Base-by-base conservation (phyloP, 2,113 vertebrate species). In the Pluvialis apricaria region DNA sequence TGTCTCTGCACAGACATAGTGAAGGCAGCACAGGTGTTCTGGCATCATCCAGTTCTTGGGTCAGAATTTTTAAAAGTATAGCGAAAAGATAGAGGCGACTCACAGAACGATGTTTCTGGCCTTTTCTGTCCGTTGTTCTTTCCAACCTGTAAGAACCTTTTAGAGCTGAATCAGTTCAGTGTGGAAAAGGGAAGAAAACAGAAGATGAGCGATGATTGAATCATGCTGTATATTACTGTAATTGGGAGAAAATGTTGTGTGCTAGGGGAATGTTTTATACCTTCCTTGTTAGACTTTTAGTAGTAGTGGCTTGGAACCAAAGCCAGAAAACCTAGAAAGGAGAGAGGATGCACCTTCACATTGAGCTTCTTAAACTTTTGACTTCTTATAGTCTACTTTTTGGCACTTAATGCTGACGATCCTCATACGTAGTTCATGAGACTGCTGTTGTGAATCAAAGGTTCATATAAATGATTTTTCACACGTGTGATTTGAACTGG, bases 1-100 rank as follows among this genome's bases (percentile, higher is more conserved):
- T 42, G n/a, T 40, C 17, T n/a, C 73, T 10, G 2, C 5, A 5
- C 22, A 31, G 34, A 2, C 11, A 3, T 10, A 7, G 25, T 4
- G 19, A 42, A 6, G 38, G 57, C 25, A 65, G n/a, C 40, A 14
- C 2, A 5, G 25, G 8, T n/a, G 12, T 44, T 72, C 54, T 64
- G 32, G 29, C 14, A 7, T 40, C 14, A 7, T 40, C 60, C 10
- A 10, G 8, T 13, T 69, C 49, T 87, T 36, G 21, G 0, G 1
- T 52, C 34, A 51, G 45, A 24, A 15, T 38, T 66, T 71, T 49
- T 57, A 29, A 60, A 77, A 82, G 44, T 20, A 3, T 19, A 40
- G 10, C 4, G 8, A 55, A 36, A 79, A 79, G 36, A 21, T 18
- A 29, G 32, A 62, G 34, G 31, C 8, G 34, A 40, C 16, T 29